Evolutionary conservation across 2,888 invertebrate species (phyloP).

Genomic region (Ctena decussata): DNA sequence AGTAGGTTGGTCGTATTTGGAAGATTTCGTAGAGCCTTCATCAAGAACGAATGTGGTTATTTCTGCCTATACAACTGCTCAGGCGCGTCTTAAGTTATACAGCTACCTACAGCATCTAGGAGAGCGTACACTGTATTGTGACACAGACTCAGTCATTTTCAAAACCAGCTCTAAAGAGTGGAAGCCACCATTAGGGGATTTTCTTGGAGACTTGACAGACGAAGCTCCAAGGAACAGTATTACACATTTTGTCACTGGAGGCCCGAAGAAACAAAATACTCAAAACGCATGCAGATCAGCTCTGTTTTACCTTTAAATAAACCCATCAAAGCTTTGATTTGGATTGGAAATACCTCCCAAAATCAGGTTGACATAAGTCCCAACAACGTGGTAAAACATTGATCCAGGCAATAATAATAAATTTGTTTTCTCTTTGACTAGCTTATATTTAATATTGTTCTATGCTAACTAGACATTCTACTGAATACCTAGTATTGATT

Average conservation of each 20-base stretch:
- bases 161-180: conserved; percentile 24
- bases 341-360: too few relatives aligned
- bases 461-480: too few relatives aligned
- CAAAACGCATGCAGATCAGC: too few relatives aligned
- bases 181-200: conserved; percentile 76
- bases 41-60: conserved; percentile 50
- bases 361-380: too few relatives aligned
- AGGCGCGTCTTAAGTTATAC: conserved; percentile 59
- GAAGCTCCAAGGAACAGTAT: conserved; percentile 73
- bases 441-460: too few relatives aligned
- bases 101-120: conserved; percentile 29
- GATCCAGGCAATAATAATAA: too few relatives aligned
- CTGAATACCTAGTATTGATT: too few relatives aligned
- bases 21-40: conserved; percentile 44
- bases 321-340: too few relatives aligned
- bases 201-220: conserved; percentile 84
- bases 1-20: conserved; percentile 29
- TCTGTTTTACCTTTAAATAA: too few relatives aligned
- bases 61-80: conserved; percentile 40
- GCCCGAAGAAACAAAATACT: conserved; percentile 78
- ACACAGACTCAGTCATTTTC: conserved; percentile 56
- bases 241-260: conserved; percentile 80
- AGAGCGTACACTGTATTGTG: conserved; percentile 30
- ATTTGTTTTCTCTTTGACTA: too few relatives aligned
- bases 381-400: too few relatives aligned